Evolutionary conservation across 64 coral and sea anemone species (phyloP).

Genomic region (Pachyseris speciosa): DNA sequence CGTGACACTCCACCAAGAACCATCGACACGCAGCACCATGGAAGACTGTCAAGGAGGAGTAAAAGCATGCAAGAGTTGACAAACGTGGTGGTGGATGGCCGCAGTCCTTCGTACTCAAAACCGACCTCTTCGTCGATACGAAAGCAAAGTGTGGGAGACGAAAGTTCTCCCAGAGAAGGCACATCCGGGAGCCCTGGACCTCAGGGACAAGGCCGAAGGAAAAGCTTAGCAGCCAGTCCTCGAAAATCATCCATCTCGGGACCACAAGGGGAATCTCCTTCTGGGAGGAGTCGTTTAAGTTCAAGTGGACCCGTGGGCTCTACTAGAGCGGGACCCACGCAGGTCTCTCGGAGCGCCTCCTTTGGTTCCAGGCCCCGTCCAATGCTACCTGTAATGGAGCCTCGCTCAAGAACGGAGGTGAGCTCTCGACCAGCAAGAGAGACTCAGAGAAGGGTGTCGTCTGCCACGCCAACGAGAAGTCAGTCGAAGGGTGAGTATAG

Average conservation of each 20-base stretch:
- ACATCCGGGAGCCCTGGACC: not conserved
- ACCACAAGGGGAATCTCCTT: not conserved
- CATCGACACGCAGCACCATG: conserved; percentile 42
- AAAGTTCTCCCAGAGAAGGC: not conserved
- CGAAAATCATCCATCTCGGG: conserved; percentile 6
- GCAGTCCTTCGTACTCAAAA: conserved; percentile 16
- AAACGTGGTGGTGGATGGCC: not conserved
- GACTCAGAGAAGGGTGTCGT: conserved; percentile 8
- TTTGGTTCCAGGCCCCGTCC: conserved; percentile 68
- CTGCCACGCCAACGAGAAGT: not conserved
- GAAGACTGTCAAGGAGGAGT: conserved; percentile 33
- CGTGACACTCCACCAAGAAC: conserved; percentile 60
- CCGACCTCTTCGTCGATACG: conserved; percentile 5
- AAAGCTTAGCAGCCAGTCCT: not conserved
- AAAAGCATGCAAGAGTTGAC: conserved; percentile 64
- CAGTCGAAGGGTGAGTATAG: not conserved
- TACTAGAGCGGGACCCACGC: not conserved
- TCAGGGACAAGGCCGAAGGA: not conserved
- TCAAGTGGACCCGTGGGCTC: conserved; percentile 14
- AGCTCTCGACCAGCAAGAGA: not conserved
- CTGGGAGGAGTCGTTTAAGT: conserved; percentile 25
- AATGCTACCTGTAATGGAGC: not conserved
- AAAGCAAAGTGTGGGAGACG: not conserved
- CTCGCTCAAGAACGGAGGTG: conserved; percentile 20
- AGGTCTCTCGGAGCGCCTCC: conserved; percentile 77